Evolutionary conservation across 2,113 vertebrate genomes (phyloP).

Genomic region (Sinosuthora webbiana): DNA sequence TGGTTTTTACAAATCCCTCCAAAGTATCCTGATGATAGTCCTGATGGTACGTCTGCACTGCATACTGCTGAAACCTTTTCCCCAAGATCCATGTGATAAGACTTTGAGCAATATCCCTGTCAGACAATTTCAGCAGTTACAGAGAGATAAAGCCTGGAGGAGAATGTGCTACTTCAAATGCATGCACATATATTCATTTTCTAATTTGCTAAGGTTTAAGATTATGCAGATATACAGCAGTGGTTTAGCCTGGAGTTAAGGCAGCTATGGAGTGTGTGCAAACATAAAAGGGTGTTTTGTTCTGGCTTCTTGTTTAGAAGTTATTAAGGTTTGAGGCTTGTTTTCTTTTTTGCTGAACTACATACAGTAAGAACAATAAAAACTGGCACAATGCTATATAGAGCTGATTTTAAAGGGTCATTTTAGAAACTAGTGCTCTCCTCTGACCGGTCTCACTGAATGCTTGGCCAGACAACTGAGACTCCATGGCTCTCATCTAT

Average conservation of each 20-base stretch:
- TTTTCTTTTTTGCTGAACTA: not conserved
- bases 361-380: not conserved
- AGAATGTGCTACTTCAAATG: slow-evolving; percentile 18
- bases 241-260: slow-evolving; percentile 47
- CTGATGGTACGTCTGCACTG: not conserved
- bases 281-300: not conserved
- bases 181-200: slow-evolving; percentile 17
- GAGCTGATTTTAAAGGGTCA: not conserved
- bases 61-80: not conserved
- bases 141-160: not conserved
- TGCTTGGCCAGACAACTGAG: not conserved
- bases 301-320: slow-evolving; percentile 10
- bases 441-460: not conserved
- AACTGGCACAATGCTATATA: not conserved
- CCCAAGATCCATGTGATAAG: not conserved
- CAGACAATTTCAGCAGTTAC: not conserved
- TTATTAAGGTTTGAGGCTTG: not conserved
- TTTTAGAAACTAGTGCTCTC: not conserved
- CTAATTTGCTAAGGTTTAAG: slow-evolving; percentile 55
- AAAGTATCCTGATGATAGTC: not conserved
- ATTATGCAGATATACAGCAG: slow-evolving; percentile 27
- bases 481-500: not conserved
- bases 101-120: not conserved
- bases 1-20: not conserved
- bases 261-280: not conserved